Percentiles rank a stretch among this genome's conserved stretches.
phyloP scores from a whole-genome alignment of 2,888 invertebrate genomes.

The Oscheius sp. region DNA sequence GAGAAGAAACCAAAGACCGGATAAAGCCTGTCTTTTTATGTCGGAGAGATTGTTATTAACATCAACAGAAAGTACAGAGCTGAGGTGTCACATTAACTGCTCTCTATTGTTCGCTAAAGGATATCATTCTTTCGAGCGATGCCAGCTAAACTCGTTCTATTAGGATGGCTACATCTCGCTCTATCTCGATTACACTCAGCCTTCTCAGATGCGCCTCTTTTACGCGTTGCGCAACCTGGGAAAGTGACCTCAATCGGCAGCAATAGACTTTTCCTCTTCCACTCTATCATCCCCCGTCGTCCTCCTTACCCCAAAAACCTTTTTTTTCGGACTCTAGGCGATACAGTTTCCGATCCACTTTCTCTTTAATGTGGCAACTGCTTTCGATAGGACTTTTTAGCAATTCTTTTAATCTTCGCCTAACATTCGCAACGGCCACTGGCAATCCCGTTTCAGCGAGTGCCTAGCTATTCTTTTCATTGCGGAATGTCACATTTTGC shows the following conservation, averaged over 20 bases:
- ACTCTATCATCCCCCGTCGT: not conserved
- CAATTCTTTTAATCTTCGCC: not conserved
- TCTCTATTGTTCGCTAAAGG: constrained; percentile 13
- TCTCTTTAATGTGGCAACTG: constrained; percentile 19
- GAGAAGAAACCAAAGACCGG: no score
- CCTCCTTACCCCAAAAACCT: not conserved
- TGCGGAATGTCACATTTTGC: constrained; percentile 3
- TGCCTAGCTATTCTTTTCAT: not conserved
- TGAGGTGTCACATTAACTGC: constrained; percentile 6
- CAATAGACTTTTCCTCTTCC: not conserved
- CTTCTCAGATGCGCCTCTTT: constrained; percentile 21
- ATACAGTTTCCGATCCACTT: constrained; percentile 16
- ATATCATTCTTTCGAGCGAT: constrained; percentile 25
- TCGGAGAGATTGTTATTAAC: no score
- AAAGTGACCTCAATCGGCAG: constrained; percentile 24
- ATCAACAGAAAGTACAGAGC: not conserved
- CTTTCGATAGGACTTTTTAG: constrained; percentile 1
- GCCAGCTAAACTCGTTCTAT: constrained; percentile 29
- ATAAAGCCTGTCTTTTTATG: no score
- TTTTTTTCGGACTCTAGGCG: not conserved
- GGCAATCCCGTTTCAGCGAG: constrained; percentile 20
- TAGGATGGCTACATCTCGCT: constrained; percentile 31
- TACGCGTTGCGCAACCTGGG: constrained; percentile 27
- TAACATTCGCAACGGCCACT: constrained; percentile 17
- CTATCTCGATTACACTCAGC: constrained; percentile 26